Evolutionary conservation across 2,797 vertebrate species (phyloP).

Genomic region (Enteromius afrohamiltoni): DNA sequence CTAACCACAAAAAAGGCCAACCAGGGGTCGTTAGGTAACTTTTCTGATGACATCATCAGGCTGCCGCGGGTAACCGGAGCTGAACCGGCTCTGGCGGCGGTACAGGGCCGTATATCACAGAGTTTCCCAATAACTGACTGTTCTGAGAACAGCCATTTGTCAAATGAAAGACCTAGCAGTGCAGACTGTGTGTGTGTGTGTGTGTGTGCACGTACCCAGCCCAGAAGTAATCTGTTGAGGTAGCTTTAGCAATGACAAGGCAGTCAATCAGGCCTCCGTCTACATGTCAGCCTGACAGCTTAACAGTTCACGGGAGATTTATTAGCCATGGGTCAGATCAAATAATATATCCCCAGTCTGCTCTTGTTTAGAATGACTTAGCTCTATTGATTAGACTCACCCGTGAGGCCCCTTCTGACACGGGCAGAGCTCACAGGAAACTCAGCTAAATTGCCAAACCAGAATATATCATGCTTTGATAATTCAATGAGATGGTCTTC

Average conservation of each 20-base stretch:
- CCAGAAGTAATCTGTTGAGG: conserved; percentile 48
- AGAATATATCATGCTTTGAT: conserved; percentile 35
- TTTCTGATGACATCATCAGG: conserved; percentile 50
- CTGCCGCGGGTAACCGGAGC: conserved; percentile 33
- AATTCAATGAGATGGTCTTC: conserved; percentile 26
- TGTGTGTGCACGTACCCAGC: conserved; percentile 10
- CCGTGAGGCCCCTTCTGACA: conserved; percentile 19
- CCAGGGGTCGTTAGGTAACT: conserved; percentile 22
- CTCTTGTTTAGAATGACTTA: conserved; percentile 55
- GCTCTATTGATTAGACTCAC: conserved; percentile 39
- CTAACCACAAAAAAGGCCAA: conserved; percentile 41
- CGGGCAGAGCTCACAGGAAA: conserved; percentile 10
- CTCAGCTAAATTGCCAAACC: conserved; percentile 30
- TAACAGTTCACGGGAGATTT: conserved; percentile 55
- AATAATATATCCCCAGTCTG: conserved; percentile 47
- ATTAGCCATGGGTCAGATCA: conserved; percentile 54
- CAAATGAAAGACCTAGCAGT: conserved; percentile 42
- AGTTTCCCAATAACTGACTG: conserved; percentile 46
- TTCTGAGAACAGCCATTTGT: conserved; percentile 49
- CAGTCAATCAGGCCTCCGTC: conserved; percentile 43
- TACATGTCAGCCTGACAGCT: conserved; percentile 48
- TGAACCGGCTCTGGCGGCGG: neutral
- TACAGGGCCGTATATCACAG: conserved; percentile 39
- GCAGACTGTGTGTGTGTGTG: conserved; percentile 39
- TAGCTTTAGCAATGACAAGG: conserved; percentile 47